Evolutionary conservation across 2,888 invertebrate species (phyloP).

Genomic region (Crocallis elinguaria): DNA sequence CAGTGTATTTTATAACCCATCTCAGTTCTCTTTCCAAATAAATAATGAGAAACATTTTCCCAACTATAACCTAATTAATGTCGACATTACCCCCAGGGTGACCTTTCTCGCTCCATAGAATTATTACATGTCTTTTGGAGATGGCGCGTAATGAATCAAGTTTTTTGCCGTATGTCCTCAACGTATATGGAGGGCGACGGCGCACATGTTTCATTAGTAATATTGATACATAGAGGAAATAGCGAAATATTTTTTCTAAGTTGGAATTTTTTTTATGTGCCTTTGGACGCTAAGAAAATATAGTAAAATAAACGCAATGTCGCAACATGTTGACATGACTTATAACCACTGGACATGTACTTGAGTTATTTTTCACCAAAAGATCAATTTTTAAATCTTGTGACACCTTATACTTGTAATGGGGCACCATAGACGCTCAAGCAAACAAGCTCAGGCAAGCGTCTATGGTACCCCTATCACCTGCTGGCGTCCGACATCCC

Average conservation of each 20-base stretch:
- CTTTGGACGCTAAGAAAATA: background rate
- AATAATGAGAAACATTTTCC: constrained; percentile 3
- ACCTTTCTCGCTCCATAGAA: constrained; percentile 46
- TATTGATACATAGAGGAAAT: constrained; percentile 5
- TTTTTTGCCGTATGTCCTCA: constrained; percentile 31
- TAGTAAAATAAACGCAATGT: too few relatives aligned
- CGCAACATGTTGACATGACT: too few relatives aligned
- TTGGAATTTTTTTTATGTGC: too few relatives aligned
- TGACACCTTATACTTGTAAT: too few relatives aligned
- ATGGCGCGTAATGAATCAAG: constrained; percentile 44
- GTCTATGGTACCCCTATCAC: too few relatives aligned
- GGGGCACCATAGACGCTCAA: too few relatives aligned
- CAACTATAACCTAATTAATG: constrained; percentile 48
- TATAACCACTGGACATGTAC: too few relatives aligned
- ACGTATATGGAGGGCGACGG: constrained; percentile 8
- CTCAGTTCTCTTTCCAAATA: background rate
- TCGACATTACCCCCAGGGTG: constrained; percentile 47
- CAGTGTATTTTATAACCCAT: background rate
- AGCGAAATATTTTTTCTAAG: background rate
- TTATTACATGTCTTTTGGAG: constrained; percentile 40
- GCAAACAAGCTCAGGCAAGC: too few relatives aligned
- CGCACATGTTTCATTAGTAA: constrained; percentile 7
- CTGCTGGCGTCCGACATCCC: too few relatives aligned
- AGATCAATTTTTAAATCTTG: too few relatives aligned
- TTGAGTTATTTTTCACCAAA: too few relatives aligned